These are phyloP conservation scores for Thryonomys swinderianus DNA, from an alignment of 2,113 vertebrate species.

Conservation along the genomic window DNA sequence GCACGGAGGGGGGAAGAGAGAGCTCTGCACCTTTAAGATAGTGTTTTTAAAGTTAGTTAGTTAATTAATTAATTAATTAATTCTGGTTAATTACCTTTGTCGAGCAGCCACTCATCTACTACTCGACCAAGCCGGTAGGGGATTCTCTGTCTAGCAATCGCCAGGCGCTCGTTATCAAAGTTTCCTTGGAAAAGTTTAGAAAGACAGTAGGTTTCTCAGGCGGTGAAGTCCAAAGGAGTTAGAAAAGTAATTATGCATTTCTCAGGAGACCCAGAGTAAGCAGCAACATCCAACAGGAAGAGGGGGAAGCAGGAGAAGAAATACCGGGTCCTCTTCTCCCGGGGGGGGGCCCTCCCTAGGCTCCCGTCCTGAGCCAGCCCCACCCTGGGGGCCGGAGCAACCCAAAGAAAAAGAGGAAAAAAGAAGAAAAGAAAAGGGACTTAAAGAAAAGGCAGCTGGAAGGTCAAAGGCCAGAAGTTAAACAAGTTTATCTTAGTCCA, in stretches of 20 bases:
- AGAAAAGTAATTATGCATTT: constrained; percentile 75
- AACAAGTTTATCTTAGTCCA: constrained; percentile 87
- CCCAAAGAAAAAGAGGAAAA: constrained; percentile 50
- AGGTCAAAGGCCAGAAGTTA: constrained; percentile 90
- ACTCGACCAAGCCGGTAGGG: constrained; percentile 99
- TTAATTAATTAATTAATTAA: constrained; percentile 91
- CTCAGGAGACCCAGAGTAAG: constrained; percentile 74
- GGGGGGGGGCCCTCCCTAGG: not conserved
- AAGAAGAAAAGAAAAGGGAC: constrained; percentile 51
- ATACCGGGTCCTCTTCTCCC: not conserved
- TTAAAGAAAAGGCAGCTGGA: constrained; percentile 89
- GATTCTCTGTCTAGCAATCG: constrained; percentile 99
- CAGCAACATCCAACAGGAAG: constrained; percentile 53
- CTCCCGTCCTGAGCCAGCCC: constrained; percentile 60
- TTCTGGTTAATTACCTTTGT: constrained; percentile 99
- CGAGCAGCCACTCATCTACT: constrained; percentile 99
- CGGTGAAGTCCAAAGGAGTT: constrained; percentile 81
- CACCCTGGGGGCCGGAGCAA: constrained; percentile 55
- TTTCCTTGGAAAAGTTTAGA: constrained; percentile 99
- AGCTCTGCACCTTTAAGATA: constrained; percentile 91
- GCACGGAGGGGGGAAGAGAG: constrained; percentile 54
- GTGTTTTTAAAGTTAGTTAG: constrained; percentile 87
- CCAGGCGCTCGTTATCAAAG: constrained; percentile 99
- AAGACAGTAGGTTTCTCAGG: constrained; percentile 91
- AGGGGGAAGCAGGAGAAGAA: constrained; percentile 21